Conservation (phyloP, 2,888 invertebrate species). For the Agrochola lota region DNA sequence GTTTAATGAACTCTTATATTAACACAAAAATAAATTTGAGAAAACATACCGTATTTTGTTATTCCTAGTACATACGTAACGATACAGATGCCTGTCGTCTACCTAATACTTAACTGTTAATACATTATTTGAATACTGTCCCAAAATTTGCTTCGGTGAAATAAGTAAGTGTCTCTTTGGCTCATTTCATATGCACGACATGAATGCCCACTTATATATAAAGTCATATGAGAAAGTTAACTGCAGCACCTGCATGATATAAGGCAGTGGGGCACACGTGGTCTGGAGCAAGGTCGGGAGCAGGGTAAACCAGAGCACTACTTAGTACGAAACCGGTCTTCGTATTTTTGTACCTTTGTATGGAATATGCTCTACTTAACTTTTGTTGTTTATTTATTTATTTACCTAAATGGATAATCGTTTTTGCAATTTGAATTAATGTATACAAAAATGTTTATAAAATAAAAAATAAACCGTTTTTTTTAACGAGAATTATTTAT, state of each 20-base stretch:
- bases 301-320: constrained; percentile 48
- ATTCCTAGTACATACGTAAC: not conserved
- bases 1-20: constrained; percentile 41
- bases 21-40: constrained; percentile 16
- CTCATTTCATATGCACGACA: constrained; percentile 80
- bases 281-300: constrained; percentile 68
- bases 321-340: constrained; percentile 57
- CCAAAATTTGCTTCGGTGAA: constrained; percentile 73
- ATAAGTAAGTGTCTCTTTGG: constrained; percentile 71
- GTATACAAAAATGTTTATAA: not conserved
- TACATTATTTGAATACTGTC: constrained; percentile 52
- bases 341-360: constrained; percentile 14
- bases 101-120: constrained; percentile 37
- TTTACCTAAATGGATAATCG: not conserved
- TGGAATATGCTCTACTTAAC: constrained; percentile 28
- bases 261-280: constrained; percentile 73
- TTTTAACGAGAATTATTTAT: not conserved
- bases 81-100: constrained; percentile 23
- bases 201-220: constrained; percentile 72
- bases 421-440: not conserved
- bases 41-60: constrained; percentile 9
- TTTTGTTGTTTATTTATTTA: constrained; percentile 18
- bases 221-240: constrained; percentile 67
- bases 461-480: not conserved
- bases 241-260: constrained; percentile 60